Evolutionary conservation across 2,888 invertebrate species (phyloP).

Genomic region (Athalia cordata): DNA sequence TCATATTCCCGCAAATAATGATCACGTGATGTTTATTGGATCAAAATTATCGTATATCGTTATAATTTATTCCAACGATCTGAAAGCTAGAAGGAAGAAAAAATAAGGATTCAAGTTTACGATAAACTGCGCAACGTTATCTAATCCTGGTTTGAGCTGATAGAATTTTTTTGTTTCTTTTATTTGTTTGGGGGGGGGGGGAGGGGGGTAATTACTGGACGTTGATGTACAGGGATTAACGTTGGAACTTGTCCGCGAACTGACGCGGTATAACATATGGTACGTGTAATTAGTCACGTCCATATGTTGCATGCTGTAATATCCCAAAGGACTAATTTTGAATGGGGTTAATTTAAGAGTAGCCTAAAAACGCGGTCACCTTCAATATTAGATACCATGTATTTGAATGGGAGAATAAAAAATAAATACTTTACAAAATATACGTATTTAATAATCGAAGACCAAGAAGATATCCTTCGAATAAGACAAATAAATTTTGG

Average conservation of each 20-base stretch:
- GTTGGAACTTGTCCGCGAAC: constrained; percentile 19
- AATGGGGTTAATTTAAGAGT: constrained; percentile 7
- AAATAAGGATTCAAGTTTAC: background rate
- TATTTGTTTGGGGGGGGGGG: background rate
- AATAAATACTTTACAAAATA: too few species aligned
- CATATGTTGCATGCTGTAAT: constrained; percentile 8
- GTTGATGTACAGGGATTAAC: constrained; percentile 4
- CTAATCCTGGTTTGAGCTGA: too few species aligned
- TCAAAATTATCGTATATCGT: too few species aligned
- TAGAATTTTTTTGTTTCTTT: background rate
- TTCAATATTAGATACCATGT: too few species aligned
- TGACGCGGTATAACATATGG: constrained; percentile 15
- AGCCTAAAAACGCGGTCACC: background rate
- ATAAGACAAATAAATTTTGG: too few species aligned
- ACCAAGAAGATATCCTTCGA: too few species aligned
- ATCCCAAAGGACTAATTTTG: background rate
- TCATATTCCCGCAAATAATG: too few species aligned
- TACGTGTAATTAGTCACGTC: constrained; percentile 42
- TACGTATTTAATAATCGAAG: too few species aligned
- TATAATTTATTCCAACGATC: too few species aligned
- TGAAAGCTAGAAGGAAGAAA: too few species aligned
- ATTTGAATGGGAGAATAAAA: too few species aligned
- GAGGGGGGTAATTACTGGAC: constrained; percentile 20
- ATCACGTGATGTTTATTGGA: too few species aligned
- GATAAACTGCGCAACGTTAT: background rate